Base-by-base conservation (phyloP, 64 coral and sea anemone species). In the Hydrozoanthus tunicans region DNA sequence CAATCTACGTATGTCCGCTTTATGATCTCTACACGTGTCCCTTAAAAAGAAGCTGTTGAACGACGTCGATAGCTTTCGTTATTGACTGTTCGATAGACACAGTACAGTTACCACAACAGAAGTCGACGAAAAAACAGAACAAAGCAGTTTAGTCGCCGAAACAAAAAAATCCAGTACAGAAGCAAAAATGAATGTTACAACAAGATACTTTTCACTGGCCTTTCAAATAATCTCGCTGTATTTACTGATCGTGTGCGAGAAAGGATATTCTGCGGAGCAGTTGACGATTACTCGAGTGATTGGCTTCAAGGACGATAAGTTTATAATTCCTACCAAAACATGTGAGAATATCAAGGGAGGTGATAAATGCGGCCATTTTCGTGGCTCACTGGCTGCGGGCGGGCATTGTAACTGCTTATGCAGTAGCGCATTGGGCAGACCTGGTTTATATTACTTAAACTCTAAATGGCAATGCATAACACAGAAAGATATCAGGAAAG, bases 231-330 rank as follows among this genome's bases (percentile, higher is more conserved):
- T 76, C 53, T 12, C 43, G 13, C 0, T 75, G 11, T 12, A 11
- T 76, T 43, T 53, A 10, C 2, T 76, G 27, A 1, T 52, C 4
- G 12, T 76, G 53, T 43, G 10, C 9, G 5, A 51, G 4, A 76
- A 10, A 52, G 72, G 72, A 12, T 51, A 10, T 51, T 52, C 9
- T 76, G 72, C 9, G 14, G 72, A 76, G 53, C 9, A 10, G 72
- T 11, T 76, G 10, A 27, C 9, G 13, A 51, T 76, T 52, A 76
- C 72, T 14, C 27, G 72, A 10, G 26, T 11, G 24, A 76, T 76
- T 76, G 72, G 72, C 3, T 76, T 76, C 53, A 76, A 76, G 53
- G 72, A 76, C 8, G 72, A 76, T 51, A 32, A 76, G 14, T 76
- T 76, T 12, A 52, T 51, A 13, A 76, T 76, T 14, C 43, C 72